phyloP scores from a whole-genome alignment of 2,113 vertebrate species.

The Malurus alboscapulatus region DNA sequence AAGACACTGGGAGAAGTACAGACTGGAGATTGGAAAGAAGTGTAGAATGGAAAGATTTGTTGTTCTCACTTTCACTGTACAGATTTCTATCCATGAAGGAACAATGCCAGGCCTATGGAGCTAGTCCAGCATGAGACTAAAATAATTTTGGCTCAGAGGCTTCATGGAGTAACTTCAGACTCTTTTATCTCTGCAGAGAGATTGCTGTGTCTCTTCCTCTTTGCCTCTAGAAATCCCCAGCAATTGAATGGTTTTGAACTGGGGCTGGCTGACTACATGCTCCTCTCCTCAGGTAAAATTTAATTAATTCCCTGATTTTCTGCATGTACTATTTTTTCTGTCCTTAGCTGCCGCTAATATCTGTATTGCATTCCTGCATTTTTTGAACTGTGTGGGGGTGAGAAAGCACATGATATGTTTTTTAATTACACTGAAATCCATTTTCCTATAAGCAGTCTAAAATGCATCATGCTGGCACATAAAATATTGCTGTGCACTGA shows the following conservation, averaged over 20 bases:
- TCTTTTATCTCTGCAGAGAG: neutral
- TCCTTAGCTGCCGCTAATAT: neutral
- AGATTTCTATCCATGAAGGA: neutral
- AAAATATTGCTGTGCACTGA: neutral
- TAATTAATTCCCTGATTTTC: neutral
- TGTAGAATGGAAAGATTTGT: neutral
- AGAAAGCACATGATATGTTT: neutral
- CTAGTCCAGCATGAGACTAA: conserved; percentile 12
- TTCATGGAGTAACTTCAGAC: neutral
- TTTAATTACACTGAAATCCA: conserved; percentile 22
- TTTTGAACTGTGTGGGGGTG: neutral
- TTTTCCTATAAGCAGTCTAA: conserved; percentile 9
- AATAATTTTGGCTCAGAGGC: conserved; percentile 36
- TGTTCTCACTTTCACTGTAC: neutral
- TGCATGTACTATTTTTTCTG: neutral
- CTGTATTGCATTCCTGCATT: neutral
- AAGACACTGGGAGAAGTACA: neutral
- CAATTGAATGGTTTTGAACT: neutral
- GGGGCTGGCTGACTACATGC: neutral
- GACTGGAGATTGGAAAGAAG: neutral
- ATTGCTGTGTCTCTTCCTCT: neutral
- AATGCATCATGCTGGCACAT: conserved; percentile 19
- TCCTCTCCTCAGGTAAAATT: neutral
- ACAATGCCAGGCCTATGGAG: neutral
- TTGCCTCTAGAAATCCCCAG: conserved; percentile 11